Evolutionary conservation across 64 coral and sea anemone species (phyloP), one percentile per base, ranked within the genome.

Genomic region (Montipora efflorescens): DNA sequence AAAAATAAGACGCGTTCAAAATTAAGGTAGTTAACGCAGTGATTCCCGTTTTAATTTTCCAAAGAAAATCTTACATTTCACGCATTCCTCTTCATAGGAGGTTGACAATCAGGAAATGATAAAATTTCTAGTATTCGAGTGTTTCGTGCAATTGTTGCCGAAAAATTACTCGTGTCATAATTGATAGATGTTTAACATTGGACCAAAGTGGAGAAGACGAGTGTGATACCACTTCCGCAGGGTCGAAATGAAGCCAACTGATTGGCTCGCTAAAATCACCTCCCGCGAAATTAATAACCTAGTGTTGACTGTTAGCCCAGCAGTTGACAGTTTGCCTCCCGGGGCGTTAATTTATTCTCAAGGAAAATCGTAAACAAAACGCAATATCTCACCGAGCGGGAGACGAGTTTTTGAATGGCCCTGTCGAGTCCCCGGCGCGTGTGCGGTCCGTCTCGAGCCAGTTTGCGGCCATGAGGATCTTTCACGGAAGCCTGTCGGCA

Each of bases 291-390:
- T 86, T 72, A 86, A 72, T 72, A 86, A 72, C 82, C 8, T 43
- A 71, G 82, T 86, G 82, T 86, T 86, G 82, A 86, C 82, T 86
- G 18, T 70, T 48, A 50, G 47, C 82, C 12, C 82, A 86, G 82
- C 82, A 86, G 82, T 86, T 86, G 82, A 86, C 82, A 86, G 82
- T 68, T 86, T 71, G 82, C 82, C 82, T 86, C 82, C 82, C 82
- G 82, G 82, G 66, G 82, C 66, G 82, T 46, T 86, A 86, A 86
- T 86, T 86, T 86, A 86, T 86, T 86, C 82, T 51, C 82, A 86
- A 85, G 62, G 61, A 16, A 5, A 6, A 45, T 7, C 50, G 82
- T 86, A 86, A 86, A 86, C 82, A 86, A 86, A 72, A 70, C 82
- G 82, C 82, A 86, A 86, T 86, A 86, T 86, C 62, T 50, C 44